Evolutionary conservation across 92 coral and sea anemone genomes (phyloP), one percentile per base, ranked within the genome.

Genomic region (Palythoa grandiflora): DNA sequence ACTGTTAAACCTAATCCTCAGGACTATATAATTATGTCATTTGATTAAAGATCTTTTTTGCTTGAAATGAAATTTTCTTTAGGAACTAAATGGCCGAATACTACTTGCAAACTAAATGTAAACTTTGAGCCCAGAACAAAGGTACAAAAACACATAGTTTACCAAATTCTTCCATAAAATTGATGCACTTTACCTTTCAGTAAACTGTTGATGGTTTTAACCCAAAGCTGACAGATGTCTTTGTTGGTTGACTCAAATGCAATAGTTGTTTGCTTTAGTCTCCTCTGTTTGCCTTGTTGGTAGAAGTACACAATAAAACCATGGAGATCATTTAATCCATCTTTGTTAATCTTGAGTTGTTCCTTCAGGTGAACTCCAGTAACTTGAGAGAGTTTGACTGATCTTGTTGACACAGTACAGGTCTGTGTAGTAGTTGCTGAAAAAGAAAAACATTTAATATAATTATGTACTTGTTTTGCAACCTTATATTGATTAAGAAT

Each of bases 321-420:
- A 65, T 86, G 65, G 36, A 93, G 91, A 39, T 61, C 65, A 17
- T 71, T 6, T 38, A n/a, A n/a, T n/a, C 81, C 86, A 36, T 81
- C 75, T 73, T 77, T 93, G 20, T 88, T 9, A 6, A 21, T 84
- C 1, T 73, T 80, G 68, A 79, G 88, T 6, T 84, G 88, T 75
- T 93, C 91, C 48, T 91, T 91, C 75, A 95, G 91, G 91, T 89
- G 80, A 59, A 95, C 98, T 68, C 96, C 98, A 70, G 93, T 91
- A 51, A 93, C 59, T 35, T 93, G 90, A 1, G 48, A 12, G 75
- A 95, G 85, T 59, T 79, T 84, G 35, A 94, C 35, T 3, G 95
- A 74, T 80, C 89, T 89, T 68, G 98, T 89, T 65, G 88, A 39
- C 4, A 89, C 77, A 14, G 74, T 54, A 66, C 89, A 92, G n/a